Evolutionary conservation across 2,113 vertebrate genomes (phyloP).

Genomic region (Morphnarchus princeps): DNA sequence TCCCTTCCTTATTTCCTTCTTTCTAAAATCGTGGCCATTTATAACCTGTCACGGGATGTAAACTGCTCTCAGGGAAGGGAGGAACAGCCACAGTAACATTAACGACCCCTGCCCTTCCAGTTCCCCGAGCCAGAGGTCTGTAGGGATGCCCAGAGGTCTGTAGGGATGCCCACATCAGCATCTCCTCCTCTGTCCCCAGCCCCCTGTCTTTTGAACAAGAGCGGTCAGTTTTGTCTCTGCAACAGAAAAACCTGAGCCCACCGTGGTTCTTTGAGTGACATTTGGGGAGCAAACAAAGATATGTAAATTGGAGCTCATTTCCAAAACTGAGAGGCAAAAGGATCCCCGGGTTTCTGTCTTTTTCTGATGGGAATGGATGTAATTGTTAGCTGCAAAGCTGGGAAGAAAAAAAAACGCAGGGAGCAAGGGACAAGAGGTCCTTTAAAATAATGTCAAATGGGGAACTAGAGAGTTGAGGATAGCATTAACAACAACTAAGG

Average conservation of each 20-base stretch:
- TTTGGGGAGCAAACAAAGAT: neutral
- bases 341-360: neutral
- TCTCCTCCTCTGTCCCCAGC: neutral
- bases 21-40: neutral
- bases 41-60: neutral
- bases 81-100: neutral
- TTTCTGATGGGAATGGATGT: neutral
- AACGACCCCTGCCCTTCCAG: neutral
- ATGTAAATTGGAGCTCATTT: neutral
- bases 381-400: neutral
- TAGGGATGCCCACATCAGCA: neutral
- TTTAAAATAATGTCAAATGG: neutral
- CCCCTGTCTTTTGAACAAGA: neutral
- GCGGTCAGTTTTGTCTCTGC: neutral
- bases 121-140: fast-evolving
- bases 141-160: fast-evolving
- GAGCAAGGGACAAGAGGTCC: neutral
- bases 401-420: neutral
- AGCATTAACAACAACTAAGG: neutral
- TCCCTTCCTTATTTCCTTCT: too few relatives aligned
- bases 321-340: neutral
- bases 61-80: neutral
- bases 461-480: neutral
- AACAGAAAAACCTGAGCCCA: neutral
- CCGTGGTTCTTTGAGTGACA: neutral